A percentile compares a stretch with the other conserved stretches of the same genome.
Evolutionary conservation across 92 coral and sea anemone species (phyloP).

Genomic region (Zoanthus solanderi): DNA sequence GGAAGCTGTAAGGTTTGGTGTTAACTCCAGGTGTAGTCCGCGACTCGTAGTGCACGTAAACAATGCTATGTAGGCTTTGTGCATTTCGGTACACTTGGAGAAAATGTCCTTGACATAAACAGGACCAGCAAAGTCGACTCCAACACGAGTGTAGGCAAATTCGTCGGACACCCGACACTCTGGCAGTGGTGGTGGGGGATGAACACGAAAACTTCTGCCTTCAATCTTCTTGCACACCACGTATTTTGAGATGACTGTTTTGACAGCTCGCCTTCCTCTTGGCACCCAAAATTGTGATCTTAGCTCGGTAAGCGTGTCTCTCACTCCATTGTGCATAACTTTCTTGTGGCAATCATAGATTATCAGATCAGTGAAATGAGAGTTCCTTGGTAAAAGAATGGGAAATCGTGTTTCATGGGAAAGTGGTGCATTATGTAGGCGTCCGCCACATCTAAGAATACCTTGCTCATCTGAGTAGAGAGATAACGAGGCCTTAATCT

Average conservation of each 20-base stretch:
- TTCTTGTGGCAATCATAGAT: constrained; percentile 9
- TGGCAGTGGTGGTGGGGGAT: constrained; percentile 53
- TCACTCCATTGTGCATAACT: constrained; percentile 47
- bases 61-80: constrained; percentile 58
- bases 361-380: constrained; percentile 11
- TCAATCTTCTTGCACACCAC: not conserved
- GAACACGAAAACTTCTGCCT: constrained; percentile 18
- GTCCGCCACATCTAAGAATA: constrained; percentile 23
- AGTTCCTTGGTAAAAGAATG: constrained; percentile 12
- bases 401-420: constrained; percentile 1
- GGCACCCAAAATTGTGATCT: constrained; percentile 37
- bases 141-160: constrained; percentile 51
- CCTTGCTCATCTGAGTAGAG: constrained; percentile 20
- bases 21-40: constrained; percentile 50
- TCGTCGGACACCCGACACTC: constrained; percentile 35
- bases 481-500: not conserved
- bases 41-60: constrained; percentile 60
- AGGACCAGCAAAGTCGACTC: constrained; percentile 57
- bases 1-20: not conserved
- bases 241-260: not conserved
- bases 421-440: constrained; percentile 25
- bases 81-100: constrained; percentile 31
- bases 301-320: constrained; percentile 39
- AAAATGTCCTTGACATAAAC: constrained; percentile 44
- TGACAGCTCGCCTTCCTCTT: constrained; percentile 17